These are phyloP conservation scores for Pseudorhombus dupliciocellatus DNA, from an alignment of 2,113 vertebrate species.

Conservation along the genomic window DNA sequence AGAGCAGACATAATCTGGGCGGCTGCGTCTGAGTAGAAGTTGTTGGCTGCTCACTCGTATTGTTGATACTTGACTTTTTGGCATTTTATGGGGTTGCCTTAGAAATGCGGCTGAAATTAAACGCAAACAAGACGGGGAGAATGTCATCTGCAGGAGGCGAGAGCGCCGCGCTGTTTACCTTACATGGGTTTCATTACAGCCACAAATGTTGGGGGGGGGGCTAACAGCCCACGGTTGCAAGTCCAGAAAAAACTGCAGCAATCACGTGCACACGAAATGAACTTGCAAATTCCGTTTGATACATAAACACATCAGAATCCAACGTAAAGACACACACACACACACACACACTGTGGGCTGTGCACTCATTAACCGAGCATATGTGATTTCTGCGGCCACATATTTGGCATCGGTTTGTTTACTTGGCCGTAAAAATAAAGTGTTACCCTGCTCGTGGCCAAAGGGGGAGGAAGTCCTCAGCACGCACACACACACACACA, in stretches of 20 bases:
- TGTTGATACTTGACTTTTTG: slow-evolving; percentile 60
- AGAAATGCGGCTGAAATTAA: slow-evolving; percentile 51
- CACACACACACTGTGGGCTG: slow-evolving; percentile 1
- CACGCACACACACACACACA: slow-evolving; percentile 9
- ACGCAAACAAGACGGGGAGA: slow-evolving; percentile 52
- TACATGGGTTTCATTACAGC: slow-evolving; percentile 55
- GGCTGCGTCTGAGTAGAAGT: slow-evolving; percentile 32
- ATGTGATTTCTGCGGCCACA: slow-evolving; percentile 59
- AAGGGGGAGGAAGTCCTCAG: slow-evolving; percentile 16
- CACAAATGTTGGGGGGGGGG: slow-evolving; percentile 38
- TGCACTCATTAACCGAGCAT: slow-evolving; percentile 58
- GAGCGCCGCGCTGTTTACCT: slow-evolving; percentile 38
- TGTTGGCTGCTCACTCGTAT: slow-evolving; percentile 26
- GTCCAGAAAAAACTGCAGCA: not conserved
- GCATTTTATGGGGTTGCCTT: slow-evolving; percentile 35
- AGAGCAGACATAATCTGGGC: slow-evolving; percentile 40
- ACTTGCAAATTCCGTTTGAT: slow-evolving; percentile 2
- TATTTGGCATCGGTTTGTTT: slow-evolving; percentile 63
- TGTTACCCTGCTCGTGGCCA: slow-evolving; percentile 29
- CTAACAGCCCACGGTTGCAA: not conserved
- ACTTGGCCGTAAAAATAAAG: slow-evolving; percentile 59
- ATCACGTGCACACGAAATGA: not conserved
- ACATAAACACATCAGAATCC: slow-evolving; percentile 7
- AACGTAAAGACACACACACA: slow-evolving; percentile 9
- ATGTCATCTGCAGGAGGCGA: slow-evolving; percentile 59